Evolutionary conservation across 2,113 vertebrate genomes (phyloP).

Genomic region (Brachionichthys hirsutus): DNA sequence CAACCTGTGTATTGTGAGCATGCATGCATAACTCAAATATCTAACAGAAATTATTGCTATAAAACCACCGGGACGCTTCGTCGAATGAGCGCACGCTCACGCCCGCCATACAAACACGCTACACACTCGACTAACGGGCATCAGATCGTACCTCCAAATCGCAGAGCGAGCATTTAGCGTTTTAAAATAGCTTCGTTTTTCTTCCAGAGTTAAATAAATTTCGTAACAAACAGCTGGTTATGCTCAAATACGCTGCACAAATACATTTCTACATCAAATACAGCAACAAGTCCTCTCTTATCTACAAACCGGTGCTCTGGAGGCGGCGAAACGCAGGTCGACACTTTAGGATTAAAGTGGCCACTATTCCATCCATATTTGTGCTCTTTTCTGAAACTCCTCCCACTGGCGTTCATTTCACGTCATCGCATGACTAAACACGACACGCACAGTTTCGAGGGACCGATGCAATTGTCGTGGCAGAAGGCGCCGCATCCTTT

Average conservation of each 20-base stretch:
- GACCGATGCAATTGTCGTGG: constrained; percentile 97
- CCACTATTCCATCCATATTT: no score
- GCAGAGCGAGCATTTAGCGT: constrained; percentile 51
- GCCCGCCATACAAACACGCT: no score
- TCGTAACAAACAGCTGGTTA: constrained; percentile 40
- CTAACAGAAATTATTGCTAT: constrained; percentile 55
- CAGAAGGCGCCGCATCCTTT: constrained; percentile 97
- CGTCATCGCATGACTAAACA: constrained; percentile 93
- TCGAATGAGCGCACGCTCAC: no score
- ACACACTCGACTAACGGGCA: constrained; percentile 16
- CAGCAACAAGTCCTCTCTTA: constrained; percentile 15
- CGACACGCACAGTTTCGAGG: constrained; percentile 96
- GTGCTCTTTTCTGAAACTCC: not conserved
- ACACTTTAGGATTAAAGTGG: no score
- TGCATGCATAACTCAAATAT: no score
- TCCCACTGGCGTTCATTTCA: constrained; percentile 32
- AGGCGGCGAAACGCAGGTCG: no score
- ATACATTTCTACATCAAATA: constrained; percentile 53
- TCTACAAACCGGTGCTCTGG: no score
- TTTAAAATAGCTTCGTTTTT: constrained; percentile 46
- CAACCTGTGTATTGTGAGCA: no score
- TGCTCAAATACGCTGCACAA: constrained; percentile 49
- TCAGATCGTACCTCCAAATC: constrained; percentile 46
- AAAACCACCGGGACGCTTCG: no score
- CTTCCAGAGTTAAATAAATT: constrained; percentile 37